Base-by-base conservation (phyloP, 2,888 invertebrate genomes). In the Monopis laevigella region DNA sequence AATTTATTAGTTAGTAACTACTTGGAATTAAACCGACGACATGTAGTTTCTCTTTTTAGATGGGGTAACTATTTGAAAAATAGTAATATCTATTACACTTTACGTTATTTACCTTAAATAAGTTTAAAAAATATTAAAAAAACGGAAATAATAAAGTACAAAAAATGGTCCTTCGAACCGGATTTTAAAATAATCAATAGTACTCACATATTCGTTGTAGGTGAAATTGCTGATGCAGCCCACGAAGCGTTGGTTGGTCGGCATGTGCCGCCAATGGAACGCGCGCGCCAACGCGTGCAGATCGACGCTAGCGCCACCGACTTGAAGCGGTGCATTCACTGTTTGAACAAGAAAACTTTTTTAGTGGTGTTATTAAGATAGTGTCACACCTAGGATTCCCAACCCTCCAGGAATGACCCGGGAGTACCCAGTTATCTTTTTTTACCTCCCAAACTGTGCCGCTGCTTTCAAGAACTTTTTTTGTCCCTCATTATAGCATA, bases 161-260 rank as follows among this genome's bases (percentile, higher is more conserved):
- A n/a, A n/a, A n/a, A n/a, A n/a, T n/a, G n/a, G n/a, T n/a, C n/a
- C n/a, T n/a, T n/a, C n/a, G n/a, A n/a, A n/a, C n/a, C n/a, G n/a
- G n/a, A n/a, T n/a, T n/a, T 21, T 21, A 21, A 8, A 7, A 8
- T 21, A 21, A 4, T 29, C 11, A 11, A 11, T 6, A 5, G 4
- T 54, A 70, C 80, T 75, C 61, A 87, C 86, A 64, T 78, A 84
- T 49, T 87, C 87, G 57, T 93, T 94, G 60, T 93, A 91, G 0
- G 94, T 90, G 48, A 98, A 85, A 66, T 98, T 96, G 50, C 90
- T 87, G 49, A 98, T 88, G 64, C 98, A 98, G 3, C 98, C 98
- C 34, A 85, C 82, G 63, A 95, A 96, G 44, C 89, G 88, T 46
- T 83, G 78, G 36, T 82, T 83, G 10, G 86, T 87, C 1, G 93